These are phyloP conservation scores for Dyspetes luteomarginatus DNA, from an alignment of 2,888 invertebrate species.

Conservation along the genomic window DNA sequence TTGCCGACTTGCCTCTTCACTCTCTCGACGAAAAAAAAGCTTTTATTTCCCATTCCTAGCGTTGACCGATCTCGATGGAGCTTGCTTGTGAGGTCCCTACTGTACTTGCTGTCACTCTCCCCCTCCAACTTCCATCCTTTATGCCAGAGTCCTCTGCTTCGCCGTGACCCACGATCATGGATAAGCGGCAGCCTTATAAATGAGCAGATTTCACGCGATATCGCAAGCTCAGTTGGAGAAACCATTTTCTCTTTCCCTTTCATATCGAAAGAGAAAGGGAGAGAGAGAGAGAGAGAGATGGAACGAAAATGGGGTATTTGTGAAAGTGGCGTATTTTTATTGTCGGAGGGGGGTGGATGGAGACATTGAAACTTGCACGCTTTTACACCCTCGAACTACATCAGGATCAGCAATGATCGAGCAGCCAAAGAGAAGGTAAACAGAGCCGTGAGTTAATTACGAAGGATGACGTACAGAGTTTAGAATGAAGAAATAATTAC, in stretches of 20 bases:
- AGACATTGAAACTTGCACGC: background rate
- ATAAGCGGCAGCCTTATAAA: slow-evolving; percentile 43
- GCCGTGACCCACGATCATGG: slow-evolving; percentile 15
- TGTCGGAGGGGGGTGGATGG: background rate
- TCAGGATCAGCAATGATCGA: background rate
- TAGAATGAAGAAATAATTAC: background rate
- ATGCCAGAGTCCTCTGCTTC: background rate
- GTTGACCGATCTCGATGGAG: slow-evolving; percentile 17
- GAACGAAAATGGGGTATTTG: background rate
- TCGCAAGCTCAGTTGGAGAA: background rate
- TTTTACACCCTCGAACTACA: background rate
- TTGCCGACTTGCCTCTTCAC: background rate
- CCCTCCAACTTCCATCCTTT: background rate
- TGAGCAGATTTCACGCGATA: slow-evolving; percentile 49
- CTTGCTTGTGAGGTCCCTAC: slow-evolving; percentile 27
- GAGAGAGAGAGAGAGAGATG: background rate
- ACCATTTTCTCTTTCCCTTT: slow-evolving; percentile 13
- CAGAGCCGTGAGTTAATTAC: background rate
- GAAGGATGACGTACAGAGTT: background rate
- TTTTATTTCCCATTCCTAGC: background rate
- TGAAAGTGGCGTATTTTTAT: too few relatives aligned
- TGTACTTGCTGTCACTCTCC: background rate
- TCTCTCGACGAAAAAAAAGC: slow-evolving; percentile 2
- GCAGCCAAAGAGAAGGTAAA: background rate
- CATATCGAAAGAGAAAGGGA: slow-evolving; percentile 1